Percentiles rank a stretch among this genome's conserved stretches.
Evolutionary conservation across 2,113 vertebrate genomes (phyloP).

Genomic region (Kryptolebias marmoratus): DNA sequence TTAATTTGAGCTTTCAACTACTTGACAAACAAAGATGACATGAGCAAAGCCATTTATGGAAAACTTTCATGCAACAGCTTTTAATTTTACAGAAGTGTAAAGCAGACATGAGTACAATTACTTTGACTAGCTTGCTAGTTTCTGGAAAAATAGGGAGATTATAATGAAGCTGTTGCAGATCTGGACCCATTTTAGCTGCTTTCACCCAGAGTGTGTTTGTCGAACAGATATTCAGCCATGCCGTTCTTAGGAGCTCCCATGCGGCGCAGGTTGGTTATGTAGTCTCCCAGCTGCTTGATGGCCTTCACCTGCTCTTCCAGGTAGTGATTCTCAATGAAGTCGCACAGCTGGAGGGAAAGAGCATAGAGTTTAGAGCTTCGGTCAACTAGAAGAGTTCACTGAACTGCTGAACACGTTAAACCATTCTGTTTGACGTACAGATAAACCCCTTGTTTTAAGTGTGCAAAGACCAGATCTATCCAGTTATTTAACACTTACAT

Average conservation of each 20-base stretch:
- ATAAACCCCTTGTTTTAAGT: too few species aligned
- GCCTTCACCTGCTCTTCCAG: conserved; percentile 96
- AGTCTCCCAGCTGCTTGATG: conserved; percentile 93
- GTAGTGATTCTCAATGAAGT: conserved; percentile 96
- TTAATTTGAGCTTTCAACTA: conserved; percentile 66
- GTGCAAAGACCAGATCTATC: background rate
- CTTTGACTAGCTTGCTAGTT: too few species aligned
- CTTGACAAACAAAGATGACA: conserved; percentile 38
- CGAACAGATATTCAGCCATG: conserved; percentile 96
- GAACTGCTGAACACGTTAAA: too few species aligned
- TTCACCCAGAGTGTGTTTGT: conserved; percentile 93
- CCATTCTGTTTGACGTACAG: too few species aligned
- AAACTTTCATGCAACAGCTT: conserved; percentile 43
- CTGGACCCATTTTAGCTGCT: conserved; percentile 70
- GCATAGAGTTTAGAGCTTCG: background rate
- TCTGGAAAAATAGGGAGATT: too few species aligned
- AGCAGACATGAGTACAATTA: conserved; percentile 28
- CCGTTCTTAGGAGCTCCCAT: conserved; percentile 92
- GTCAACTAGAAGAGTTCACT: too few species aligned
- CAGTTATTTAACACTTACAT: conserved; percentile 81
- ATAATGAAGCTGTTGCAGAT: background rate
- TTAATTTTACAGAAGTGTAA: conserved; percentile 10
- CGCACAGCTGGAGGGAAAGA: conserved; percentile 84
- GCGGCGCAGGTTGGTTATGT: conserved; percentile 92
- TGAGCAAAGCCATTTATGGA: too few species aligned